A percentile compares a stretch with the other conserved stretches of the same genome.
These are phyloP conservation scores for Maniola hyperantus DNA, from an alignment of 2,888 invertebrate species.

Conservation along the genomic window DNA sequence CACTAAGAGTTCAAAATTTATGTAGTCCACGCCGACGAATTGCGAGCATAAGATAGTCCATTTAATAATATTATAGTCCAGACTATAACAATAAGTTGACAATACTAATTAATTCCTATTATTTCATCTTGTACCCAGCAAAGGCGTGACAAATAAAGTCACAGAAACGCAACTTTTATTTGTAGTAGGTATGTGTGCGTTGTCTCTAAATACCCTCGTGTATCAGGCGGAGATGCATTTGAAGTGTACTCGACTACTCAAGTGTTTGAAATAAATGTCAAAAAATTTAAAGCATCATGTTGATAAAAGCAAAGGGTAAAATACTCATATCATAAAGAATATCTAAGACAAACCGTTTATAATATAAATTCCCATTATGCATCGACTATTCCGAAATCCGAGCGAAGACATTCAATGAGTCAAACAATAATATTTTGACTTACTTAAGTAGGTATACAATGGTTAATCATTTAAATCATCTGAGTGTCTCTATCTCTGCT, in stretches of 20 bases:
- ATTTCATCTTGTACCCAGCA: neutral
- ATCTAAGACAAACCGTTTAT: neutral
- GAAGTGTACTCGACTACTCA: slow-evolving; percentile 28
- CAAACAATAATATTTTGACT: slow-evolving; percentile 6
- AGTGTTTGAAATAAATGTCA: slow-evolving; percentile 32
- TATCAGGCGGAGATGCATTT: slow-evolving; percentile 48
- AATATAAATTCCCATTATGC: neutral
- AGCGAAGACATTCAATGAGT: neutral
- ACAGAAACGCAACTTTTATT: neutral
- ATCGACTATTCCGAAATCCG: no score
- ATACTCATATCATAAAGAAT: neutral
- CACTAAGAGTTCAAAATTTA: no score
- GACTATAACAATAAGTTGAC: no score
- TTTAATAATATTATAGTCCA: no score
- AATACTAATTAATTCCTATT: no score
- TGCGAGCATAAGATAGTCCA: no score
- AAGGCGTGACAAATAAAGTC: neutral
- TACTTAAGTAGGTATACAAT: no score
- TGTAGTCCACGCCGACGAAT: no score
- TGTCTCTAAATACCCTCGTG: slow-evolving; percentile 23
- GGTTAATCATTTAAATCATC: neutral
- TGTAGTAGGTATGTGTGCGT: slow-evolving; percentile 6
- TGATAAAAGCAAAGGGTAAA: neutral
- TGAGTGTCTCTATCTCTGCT: no score
- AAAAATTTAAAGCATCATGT: slow-evolving; percentile 26